Conservation (phyloP, 2,888 invertebrate genomes). For the Allygus modestus region DNA sequence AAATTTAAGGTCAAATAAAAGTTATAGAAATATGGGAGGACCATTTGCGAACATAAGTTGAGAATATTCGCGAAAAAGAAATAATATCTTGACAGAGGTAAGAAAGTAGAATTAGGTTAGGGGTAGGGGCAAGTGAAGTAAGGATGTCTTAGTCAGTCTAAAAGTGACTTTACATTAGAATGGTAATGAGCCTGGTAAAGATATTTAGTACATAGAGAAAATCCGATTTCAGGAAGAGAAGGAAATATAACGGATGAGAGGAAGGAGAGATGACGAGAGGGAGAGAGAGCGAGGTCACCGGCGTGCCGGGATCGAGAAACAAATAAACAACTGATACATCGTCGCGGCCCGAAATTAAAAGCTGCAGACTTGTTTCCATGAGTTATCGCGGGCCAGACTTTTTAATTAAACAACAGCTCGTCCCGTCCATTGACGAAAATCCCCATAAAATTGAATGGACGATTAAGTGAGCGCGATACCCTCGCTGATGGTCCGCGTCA, state of each 20-base stretch:
- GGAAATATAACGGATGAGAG: not conserved
- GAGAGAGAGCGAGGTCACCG: constrained; percentile 26
- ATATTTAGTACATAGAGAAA: too few species aligned
- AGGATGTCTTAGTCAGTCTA: too few species aligned
- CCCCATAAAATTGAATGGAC: constrained; percentile 58
- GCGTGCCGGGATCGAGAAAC: constrained; percentile 49
- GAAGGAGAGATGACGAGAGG: not conserved
- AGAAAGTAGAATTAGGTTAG: not conserved
- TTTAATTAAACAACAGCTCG: constrained; percentile 56
- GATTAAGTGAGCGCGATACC: constrained; percentile 40
- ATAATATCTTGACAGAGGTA: too few species aligned
- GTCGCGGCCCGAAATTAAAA: constrained; percentile 57
- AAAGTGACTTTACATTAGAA: too few species aligned
- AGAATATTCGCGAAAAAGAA: too few species aligned
- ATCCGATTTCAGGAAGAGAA: not conserved
- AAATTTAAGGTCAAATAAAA: too few species aligned
- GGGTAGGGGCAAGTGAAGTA: too few species aligned
- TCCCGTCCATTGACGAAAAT: constrained; percentile 57
- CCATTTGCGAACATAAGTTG: too few species aligned
- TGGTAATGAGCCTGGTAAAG: too few species aligned
- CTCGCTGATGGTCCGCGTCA: constrained; percentile 22
- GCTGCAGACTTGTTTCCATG: constrained; percentile 56
- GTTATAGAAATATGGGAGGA: too few species aligned
- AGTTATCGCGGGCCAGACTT: constrained; percentile 51
- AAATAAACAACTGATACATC: constrained; percentile 54